Percentiles rank a stretch among this genome's conserved stretches.
Evolutionary conservation across 1,140 invertebrate genomes (phyloP).

Genomic region (Colletes gigas): DNA sequence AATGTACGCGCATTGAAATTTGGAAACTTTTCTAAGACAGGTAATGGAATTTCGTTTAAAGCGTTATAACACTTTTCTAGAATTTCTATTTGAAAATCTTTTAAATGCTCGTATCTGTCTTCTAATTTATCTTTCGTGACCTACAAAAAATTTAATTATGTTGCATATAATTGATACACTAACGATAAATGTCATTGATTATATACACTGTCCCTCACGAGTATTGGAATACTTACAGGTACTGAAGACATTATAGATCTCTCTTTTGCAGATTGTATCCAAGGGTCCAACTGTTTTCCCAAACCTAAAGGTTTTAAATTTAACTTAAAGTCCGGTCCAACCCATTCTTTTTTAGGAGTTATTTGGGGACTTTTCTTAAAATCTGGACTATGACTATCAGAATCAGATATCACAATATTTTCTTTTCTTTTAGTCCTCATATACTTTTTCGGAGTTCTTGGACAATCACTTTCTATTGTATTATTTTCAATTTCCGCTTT

Average conservation of each 20-base stretch:
- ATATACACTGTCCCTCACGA: not conserved
- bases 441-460: conserved; percentile 5
- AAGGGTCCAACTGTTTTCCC: conserved; percentile 62
- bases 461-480: not conserved
- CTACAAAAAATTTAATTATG: conserved; percentile 50
- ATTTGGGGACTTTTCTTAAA: conserved; percentile 26
- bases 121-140: conserved; percentile 62
- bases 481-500: not conserved
- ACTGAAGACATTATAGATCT: conserved; percentile 53
- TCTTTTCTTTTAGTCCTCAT: not conserved
- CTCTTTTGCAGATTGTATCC: conserved; percentile 62
- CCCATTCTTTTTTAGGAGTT: conserved; percentile 42
- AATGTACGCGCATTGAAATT: conserved; percentile 68
- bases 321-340: conserved; percentile 58
- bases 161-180: not conserved
- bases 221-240: conserved; percentile 49
- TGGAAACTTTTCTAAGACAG: conserved; percentile 72
- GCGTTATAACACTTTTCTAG: conserved; percentile 69
- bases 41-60: conserved; percentile 70
- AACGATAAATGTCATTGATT: not conserved
- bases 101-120: conserved; percentile 57
- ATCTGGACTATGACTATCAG: conserved; percentile 47
- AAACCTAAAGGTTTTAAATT: conserved; percentile 65
- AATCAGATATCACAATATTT: conserved; percentile 52
- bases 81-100: conserved; percentile 71